These are phyloP conservation scores for Bradypus variegatus DNA, from an alignment of 2,797 vertebrate genomes.

Conservation along the genomic window DNA sequence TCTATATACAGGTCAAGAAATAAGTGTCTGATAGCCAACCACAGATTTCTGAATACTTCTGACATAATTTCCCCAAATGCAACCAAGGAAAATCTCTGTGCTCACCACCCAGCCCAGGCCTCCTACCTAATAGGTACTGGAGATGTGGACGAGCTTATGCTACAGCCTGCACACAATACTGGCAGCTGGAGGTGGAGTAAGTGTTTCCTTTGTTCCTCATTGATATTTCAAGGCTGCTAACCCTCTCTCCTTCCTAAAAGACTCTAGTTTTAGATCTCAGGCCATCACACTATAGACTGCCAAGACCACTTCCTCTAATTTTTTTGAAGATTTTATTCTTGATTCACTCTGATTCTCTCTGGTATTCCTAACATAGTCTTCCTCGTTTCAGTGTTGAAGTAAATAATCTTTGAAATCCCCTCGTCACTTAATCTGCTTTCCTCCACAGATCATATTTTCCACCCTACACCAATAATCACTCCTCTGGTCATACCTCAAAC, in stretches of 20 bases:
- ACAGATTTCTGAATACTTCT: background rate
- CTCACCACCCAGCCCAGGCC: background rate
- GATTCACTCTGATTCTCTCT: background rate
- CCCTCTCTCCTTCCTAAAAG: background rate
- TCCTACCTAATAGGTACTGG: too few relatives aligned
- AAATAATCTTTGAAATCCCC: background rate
- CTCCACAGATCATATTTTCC: background rate
- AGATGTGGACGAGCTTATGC: background rate
- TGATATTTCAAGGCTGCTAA: background rate
- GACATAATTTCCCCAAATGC: background rate
- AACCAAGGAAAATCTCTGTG: background rate
- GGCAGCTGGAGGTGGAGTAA: background rate
- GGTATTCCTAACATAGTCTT: background rate
- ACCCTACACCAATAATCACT: background rate
- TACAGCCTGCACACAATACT: background rate
- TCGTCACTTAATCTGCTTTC: background rate
- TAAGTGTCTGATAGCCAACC: background rate
- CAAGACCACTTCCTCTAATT: background rate
- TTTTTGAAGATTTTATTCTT: background rate
- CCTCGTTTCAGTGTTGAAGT: background rate
- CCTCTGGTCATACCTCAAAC: background rate
- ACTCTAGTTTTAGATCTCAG: background rate
- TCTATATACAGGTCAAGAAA: background rate
- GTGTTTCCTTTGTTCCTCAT: background rate
- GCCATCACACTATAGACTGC: background rate